phyloP scores from a whole-genome alignment of 2,797 vertebrate species.

The Megaceryle alcyon region DNA sequence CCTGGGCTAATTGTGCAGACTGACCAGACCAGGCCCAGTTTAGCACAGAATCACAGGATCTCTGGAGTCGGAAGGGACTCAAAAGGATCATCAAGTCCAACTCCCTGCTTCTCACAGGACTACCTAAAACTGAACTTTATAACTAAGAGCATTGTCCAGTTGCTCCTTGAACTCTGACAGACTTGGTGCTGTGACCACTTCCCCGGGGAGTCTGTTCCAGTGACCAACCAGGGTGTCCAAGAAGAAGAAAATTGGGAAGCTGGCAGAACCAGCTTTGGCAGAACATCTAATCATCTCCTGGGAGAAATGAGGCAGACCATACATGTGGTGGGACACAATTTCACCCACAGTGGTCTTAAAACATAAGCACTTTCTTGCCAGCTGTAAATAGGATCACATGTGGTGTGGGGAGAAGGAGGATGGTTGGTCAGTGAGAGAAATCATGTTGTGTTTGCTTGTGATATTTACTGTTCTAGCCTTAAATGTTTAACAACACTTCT shows the following conservation, averaged over 20 bases:
- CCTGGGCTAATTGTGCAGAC: background rate
- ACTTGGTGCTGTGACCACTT: background rate
- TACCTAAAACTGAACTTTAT: background rate
- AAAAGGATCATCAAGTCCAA: background rate
- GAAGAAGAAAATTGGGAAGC: background rate
- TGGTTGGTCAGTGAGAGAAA: background rate
- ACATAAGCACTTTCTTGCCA: background rate
- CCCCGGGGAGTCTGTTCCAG: background rate
- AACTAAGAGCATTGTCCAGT: background rate
- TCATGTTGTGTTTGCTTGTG: background rate
- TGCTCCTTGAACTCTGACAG: background rate
- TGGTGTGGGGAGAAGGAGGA: background rate
- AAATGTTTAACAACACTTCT: background rate
- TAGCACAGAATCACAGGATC: too few species aligned
- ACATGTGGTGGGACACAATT: background rate
- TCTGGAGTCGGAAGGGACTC: background rate
- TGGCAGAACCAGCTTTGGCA: background rate
- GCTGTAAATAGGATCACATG: accelerated
- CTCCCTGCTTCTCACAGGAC: background rate
- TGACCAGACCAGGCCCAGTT: background rate
- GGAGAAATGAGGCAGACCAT: background rate
- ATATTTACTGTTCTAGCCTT: background rate
- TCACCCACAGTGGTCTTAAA: background rate
- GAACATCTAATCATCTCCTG: background rate
- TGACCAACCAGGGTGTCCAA: background rate